Evolutionary conservation across 1,140 invertebrate genomes (phyloP), one percentile per base, ranked within the genome.

Genomic region (Drosophila mojavensis): DNA sequence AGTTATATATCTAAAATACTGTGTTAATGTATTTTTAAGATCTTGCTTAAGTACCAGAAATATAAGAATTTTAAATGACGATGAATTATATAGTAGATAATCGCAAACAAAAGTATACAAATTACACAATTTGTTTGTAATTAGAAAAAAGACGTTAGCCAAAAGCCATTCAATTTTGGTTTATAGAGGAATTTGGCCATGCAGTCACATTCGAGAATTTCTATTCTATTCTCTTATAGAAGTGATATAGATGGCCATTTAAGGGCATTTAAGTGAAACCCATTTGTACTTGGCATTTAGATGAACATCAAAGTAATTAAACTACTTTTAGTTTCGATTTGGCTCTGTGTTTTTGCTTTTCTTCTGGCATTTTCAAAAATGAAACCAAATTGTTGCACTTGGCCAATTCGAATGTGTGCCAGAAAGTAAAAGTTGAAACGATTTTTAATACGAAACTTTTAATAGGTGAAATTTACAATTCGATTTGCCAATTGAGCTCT

Each of bases 371-470:
- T 20, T 7, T 9, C 28, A 24, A 51, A 51, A 51, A 55, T 63
- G 67, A 70, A 78, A 53, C 43, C 47, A 65, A 62, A 45, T 70
- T 70, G 69, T 41, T 53, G 54, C 67, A 45, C 39, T 55, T 30
- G 28, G 36, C 15, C 47, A 62, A 47, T 50, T 36, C 33, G 41
- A 71, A 63, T 55, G 64, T 67, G 76, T 83, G 84, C 84, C 84
- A 88, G 84, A 88, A 89, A 88, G 83, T 88, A 88, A 88, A 83
- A 88, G 83, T 88, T 81, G 67, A 69, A 67, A 51, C 43, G 60
- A 68, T 65, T 70, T 56, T 55, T 36, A 75, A 59, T 78, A 11
- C 28, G 33, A 11, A 48, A 30, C 50, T 41, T 69, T 60, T 68
- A 13, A 39, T 71, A 68, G 64, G 69, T 72, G 56, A 50, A 67